Evolutionary conservation across 1,140 invertebrate species (phyloP).

Genomic region (Megalopta genalis): DNA sequence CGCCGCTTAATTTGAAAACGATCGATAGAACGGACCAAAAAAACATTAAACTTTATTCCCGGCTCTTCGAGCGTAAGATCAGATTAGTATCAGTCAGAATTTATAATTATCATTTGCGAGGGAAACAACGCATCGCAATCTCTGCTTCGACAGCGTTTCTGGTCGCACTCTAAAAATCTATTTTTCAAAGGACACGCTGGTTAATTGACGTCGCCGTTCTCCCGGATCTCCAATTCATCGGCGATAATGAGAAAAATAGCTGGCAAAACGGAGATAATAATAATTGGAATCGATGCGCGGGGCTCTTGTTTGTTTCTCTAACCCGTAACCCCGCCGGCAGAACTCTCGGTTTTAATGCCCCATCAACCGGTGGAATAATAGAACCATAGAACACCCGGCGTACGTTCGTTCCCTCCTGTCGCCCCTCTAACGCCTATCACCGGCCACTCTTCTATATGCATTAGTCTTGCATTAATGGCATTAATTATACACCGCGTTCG

Average conservation of each 20-base stretch:
- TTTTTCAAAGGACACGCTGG: conserved; percentile 37
- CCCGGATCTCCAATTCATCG: conserved; percentile 47
- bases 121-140: neutral
- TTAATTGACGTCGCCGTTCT: conserved; percentile 29
- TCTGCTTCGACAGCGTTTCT: neutral
- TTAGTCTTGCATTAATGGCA: conserved; percentile 32
- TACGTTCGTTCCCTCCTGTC: too few species aligned
- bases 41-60: too few species aligned
- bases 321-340: conserved; percentile 45
- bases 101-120: neutral
- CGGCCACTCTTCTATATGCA: conserved; percentile 13
- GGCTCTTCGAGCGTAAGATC: too few species aligned
- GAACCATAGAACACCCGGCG: conserved; percentile 26
- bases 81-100: neutral
- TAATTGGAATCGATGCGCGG: conserved; percentile 61
- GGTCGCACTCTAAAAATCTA: conserved; percentile 31
- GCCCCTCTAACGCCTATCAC: neutral
- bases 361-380: conserved; percentile 51
- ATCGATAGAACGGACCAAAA: too few species aligned
- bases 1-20: too few species aligned
- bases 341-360: conserved; percentile 45
- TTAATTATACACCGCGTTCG: conserved; percentile 44
- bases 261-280: conserved; percentile 54
- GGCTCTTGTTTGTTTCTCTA: conserved; percentile 60
- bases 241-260: conserved; percentile 55